These are phyloP conservation scores for Tachysurus vachellii DNA, from an alignment of 2,113 vertebrate genomes.

Conservation along the genomic window DNA sequence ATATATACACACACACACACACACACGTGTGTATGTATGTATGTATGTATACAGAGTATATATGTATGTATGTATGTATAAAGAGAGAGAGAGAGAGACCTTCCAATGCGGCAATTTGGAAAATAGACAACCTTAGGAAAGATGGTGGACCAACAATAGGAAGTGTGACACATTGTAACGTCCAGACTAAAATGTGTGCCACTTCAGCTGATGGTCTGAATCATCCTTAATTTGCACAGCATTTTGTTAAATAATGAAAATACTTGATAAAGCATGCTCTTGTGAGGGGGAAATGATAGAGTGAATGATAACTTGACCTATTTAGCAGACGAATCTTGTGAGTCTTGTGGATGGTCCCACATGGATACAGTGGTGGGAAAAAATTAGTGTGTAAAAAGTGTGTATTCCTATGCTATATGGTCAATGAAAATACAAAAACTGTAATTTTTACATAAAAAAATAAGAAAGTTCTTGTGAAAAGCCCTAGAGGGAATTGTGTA, in stretches of 20 bases:
- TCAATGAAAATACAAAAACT: too few relatives aligned
- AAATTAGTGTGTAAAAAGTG: not conserved
- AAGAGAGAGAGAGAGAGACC: not conserved
- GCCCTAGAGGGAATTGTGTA: too few relatives aligned
- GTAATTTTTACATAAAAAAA: too few relatives aligned
- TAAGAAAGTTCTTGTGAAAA: too few relatives aligned
- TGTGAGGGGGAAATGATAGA: not conserved
- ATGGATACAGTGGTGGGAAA: not conserved
- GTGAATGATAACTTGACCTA: not conserved
- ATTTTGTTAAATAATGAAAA: not conserved
- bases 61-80: too few relatives aligned
- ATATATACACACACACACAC: too few relatives aligned
- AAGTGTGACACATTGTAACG: conserved; percentile 28
- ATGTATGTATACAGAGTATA: too few relatives aligned
- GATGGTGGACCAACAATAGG: not conserved
- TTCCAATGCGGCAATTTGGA: not conserved
- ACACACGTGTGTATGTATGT: too few relatives aligned
- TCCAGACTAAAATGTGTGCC: not conserved
- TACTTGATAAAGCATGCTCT: not conserved
- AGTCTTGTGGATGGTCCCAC: not conserved
- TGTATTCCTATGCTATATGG: not conserved
- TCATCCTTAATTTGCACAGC: not conserved
- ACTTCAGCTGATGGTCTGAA: conserved; percentile 5
- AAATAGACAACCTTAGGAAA: not conserved
- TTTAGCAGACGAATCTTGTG: not conserved